A percentile compares a stretch with the other conserved stretches of the same genome.
These are phyloP conservation scores for Troglohyphantes excavatus DNA, from an alignment of 2,888 invertebrate genomes.

Conservation along the genomic window DNA sequence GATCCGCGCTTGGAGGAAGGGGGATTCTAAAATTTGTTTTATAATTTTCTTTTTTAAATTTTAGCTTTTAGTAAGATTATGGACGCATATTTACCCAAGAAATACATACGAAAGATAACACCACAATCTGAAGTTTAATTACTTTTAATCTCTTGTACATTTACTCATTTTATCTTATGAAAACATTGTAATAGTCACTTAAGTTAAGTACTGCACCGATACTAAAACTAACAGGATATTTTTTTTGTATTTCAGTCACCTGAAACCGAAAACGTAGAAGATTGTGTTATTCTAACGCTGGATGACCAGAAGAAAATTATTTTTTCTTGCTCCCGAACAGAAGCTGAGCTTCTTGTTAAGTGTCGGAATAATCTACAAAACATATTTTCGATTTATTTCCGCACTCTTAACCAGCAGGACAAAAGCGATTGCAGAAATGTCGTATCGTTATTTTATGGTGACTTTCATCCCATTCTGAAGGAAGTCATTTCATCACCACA, in stretches of 20 bases:
- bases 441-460: neutral
- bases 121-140: too few relatives aligned
- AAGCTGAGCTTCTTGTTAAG: constrained; percentile 51
- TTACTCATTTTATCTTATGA: too few relatives aligned
- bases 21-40: too few relatives aligned
- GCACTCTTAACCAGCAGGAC: constrained; percentile 1
- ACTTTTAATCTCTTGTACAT: too few relatives aligned
- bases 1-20: too few relatives aligned
- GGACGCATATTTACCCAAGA: too few relatives aligned
- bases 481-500: constrained; percentile 67
- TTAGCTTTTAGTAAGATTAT: too few relatives aligned
- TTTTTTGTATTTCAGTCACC: neutral
- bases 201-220: too few relatives aligned
- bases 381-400: constrained; percentile 34
- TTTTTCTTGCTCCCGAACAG: constrained; percentile 54
- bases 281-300: constrained; percentile 20
- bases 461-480: constrained; percentile 46
- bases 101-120: too few relatives aligned
- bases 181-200: too few relatives aligned
- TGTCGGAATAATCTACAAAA: constrained; percentile 8
- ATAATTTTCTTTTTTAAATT: too few relatives aligned
- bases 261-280: neutral
- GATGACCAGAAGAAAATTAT: constrained; percentile 55
- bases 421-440: neutral
- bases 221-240: too few relatives aligned